phyloP scores from a whole-genome alignment of 1,140 invertebrate genomes.

The Brachionus plicatilis region DNA sequence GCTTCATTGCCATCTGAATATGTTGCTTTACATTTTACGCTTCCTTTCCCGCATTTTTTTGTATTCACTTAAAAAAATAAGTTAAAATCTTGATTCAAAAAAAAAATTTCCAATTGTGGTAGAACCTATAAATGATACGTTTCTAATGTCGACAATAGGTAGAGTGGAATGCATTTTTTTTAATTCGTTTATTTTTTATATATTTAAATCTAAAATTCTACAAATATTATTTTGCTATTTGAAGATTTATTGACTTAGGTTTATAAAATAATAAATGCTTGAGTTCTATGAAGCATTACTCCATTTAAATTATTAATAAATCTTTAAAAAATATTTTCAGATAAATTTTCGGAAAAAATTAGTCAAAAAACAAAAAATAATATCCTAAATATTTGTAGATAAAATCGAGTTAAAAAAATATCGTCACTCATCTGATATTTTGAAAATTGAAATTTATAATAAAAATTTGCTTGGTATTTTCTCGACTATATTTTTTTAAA shows the following conservation, averaged over 20 bases:
- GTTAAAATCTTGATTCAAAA: neutral
- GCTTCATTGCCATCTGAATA: slow-evolving; percentile 12
- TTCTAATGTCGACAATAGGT: neutral
- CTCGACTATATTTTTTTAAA: neutral
- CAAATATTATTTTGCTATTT: neutral
- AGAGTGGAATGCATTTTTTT: neutral
- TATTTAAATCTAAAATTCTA: neutral
- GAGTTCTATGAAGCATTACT: neutral
- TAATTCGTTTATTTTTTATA: neutral
- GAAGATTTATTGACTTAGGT: neutral
- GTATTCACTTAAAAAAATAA: neutral
- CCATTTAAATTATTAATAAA: neutral
- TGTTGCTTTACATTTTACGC: slow-evolving; percentile 11
- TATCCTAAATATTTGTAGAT: neutral
- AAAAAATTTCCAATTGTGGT: neutral
- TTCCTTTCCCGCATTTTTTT: slow-evolving; percentile 18
- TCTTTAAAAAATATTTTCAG: neutral
- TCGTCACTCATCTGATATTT: neutral
- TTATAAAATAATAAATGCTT: neutral
- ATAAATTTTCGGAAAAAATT: neutral
- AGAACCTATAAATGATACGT: slow-evolving; percentile 34
- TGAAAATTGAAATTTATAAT: neutral
- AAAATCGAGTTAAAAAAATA: neutral
- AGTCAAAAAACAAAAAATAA: neutral
- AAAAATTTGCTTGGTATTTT: neutral